Evolutionary conservation across 1,140 invertebrate species (phyloP), one percentile per base, ranked within the genome.

Genomic region (Epicauta chinensis): DNA sequence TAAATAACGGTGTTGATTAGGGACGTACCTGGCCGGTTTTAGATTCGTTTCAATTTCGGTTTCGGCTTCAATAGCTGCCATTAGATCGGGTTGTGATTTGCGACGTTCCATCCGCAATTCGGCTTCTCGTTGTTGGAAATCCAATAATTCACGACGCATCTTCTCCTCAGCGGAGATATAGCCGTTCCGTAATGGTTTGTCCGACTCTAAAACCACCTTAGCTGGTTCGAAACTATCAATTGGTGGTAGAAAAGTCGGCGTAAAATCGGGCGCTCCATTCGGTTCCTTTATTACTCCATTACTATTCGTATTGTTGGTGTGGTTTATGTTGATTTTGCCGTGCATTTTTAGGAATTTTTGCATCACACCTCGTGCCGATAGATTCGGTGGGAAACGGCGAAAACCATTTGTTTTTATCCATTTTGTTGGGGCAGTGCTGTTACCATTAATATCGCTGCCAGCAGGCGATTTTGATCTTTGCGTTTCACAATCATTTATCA

Each of bases 281-380:
- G 16, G 7, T 29, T 9, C 16, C 14, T 29, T 38, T 32, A 37
- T 42, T 6, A 10, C 30, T 2, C 44, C 39, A 23, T 23, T 7
- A 2, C 3, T 23, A 7, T 23, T 23, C 3, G 3, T 41, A 13
- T 41, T 41, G 12, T 32, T 14, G 6, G 0, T 34, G 15, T 15
- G 31, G 32, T 14, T 3, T 46, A 53, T 42, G 17, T 30, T 51
- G 11, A 67, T 3, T 61, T 63, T 67, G 7, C 69, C 69, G 43
- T 66, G 46, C 11, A 58, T 60, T 59, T 69, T 71, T 14, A 71
- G 46, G 46, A 71, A 71, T 43, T 66, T 68, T 16, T 69, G 65
- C 69, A 71, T 71, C 1, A 71, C 62, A 32, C 69, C 69, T 56
- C 63, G 68, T 5, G 56, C 53, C 7, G 56, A 51, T 9, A 56